Percentiles rank a stretch among this genome's conserved stretches.
Conservation (phyloP, 2,797 vertebrate species). For the Tangara arthus region DNA sequence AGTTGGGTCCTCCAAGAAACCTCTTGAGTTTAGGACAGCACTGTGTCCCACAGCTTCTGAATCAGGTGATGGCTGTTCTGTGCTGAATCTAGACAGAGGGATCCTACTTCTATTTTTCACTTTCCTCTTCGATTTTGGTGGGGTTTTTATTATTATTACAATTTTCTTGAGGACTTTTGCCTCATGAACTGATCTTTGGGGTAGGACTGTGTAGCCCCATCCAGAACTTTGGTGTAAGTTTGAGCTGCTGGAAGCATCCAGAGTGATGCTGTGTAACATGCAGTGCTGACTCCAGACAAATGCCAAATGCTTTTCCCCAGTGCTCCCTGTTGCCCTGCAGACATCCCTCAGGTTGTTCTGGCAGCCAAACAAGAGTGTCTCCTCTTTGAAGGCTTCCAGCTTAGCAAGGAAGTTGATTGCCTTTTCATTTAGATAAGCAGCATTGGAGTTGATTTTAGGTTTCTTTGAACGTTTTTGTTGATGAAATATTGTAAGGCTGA, state of each 20-base stretch:
- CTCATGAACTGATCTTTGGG: background rate
- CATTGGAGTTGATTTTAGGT: background rate
- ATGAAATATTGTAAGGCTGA: background rate
- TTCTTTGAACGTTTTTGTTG: constrained; percentile 1
- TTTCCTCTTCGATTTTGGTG: background rate
- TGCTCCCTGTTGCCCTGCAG: background rate
- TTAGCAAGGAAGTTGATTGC: background rate
- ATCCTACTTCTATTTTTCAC: background rate
- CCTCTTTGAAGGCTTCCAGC: background rate
- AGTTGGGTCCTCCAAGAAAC: background rate
- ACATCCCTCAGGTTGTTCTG: background rate
- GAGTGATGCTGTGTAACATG: background rate
- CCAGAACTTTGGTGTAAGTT: background rate
- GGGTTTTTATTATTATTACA: fast-evolving
- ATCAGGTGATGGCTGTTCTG: background rate
- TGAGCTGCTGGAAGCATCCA: background rate
- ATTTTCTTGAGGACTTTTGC: background rate
- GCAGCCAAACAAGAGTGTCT: fast-evolving
- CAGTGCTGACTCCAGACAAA: background rate
- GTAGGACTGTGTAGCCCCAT: background rate
- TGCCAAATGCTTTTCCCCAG: background rate
- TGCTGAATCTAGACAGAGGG: background rate
- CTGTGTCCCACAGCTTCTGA: background rate
- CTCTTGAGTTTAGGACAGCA: background rate
- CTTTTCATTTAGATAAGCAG: background rate